A percentile compares a stretch with the other conserved stretches of the same genome.
phyloP scores from a whole-genome alignment of 2,888 invertebrate genomes.

The Mesorhabditis belari region DNA sequence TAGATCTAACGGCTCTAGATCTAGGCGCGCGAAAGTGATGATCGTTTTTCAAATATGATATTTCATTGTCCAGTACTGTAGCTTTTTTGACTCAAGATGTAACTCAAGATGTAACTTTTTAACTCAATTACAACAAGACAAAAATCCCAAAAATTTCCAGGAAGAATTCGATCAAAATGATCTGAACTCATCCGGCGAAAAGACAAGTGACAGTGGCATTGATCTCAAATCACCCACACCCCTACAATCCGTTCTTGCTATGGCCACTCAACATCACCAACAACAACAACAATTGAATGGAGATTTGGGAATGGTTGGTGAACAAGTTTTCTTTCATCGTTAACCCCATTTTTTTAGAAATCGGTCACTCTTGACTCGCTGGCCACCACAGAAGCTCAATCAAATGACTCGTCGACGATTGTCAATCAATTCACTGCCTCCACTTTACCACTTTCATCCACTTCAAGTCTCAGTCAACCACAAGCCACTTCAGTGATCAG shows the following conservation, averaged over 20 bases:
- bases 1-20: too few species aligned
- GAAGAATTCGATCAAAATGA: neutral
- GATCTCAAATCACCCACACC: neutral
- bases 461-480: constrained; percentile 14
- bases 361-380: too few species aligned
- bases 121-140: neutral
- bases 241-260: neutral
- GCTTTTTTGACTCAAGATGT: too few species aligned
- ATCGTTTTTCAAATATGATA: too few species aligned
- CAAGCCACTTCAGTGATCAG: constrained; percentile 31
- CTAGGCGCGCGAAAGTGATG: too few species aligned
- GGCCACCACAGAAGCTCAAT: neutral
- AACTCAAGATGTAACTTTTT: too few species aligned
- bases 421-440: constrained; percentile 5
- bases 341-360: neutral
- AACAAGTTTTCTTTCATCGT: constrained; percentile 1
- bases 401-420: neutral
- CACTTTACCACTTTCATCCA: constrained; percentile 6
- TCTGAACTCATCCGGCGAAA: neutral
- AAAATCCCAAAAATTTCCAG: neutral
- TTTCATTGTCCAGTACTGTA: too few species aligned
- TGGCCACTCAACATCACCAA: neutral
- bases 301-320: constrained; percentile 1
- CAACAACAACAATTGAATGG: constrained; percentile 2
- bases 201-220: neutral